These are phyloP conservation scores for Melipona quadrifasciata DNA, from an alignment of 1,140 invertebrate species.

Conservation along the genomic window DNA sequence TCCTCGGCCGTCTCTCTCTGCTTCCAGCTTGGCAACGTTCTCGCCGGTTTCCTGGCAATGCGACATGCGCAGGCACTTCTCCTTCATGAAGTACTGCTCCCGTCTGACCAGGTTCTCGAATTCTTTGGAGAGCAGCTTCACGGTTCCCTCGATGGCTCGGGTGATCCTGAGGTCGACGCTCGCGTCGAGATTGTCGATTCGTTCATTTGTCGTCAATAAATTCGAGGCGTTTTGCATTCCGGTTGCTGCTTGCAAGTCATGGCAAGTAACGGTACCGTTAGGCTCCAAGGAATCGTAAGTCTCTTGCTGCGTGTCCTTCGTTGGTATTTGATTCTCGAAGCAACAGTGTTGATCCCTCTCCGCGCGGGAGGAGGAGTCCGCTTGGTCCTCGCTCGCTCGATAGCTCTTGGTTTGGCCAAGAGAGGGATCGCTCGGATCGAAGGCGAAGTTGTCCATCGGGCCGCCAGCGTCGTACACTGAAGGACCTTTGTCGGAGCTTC, in stretches of 20 bases:
- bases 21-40: conserved; percentile 75
- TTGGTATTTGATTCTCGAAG: conserved; percentile 70
- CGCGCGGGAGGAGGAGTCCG: background rate
- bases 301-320: conserved; percentile 70
- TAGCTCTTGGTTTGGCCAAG: background rate
- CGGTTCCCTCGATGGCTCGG: conserved; percentile 77
- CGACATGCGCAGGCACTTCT: conserved; percentile 59
- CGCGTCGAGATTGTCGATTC: conserved; percentile 52
- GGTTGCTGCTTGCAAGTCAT: conserved; percentile 28
- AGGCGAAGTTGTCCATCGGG: conserved; percentile 26
- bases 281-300: conserved; percentile 75
- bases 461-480: background rate
- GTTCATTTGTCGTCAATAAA: conserved; percentile 29
- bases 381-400: background rate
- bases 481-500: background rate
- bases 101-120: conserved; percentile 76
- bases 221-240: background rate
- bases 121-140: conserved; percentile 77
- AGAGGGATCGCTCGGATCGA: conserved; percentile 18
- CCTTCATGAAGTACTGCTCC: conserved; percentile 73
- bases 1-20: conserved; percentile 68
- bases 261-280: background rate
- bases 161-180: conserved; percentile 75
- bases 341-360: conserved; percentile 22
- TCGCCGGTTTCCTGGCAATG: conserved; percentile 65